phyloP scores from a whole-genome alignment of 53 echinoderm and acorn worm species.

The Luidia sarsii region DNA sequence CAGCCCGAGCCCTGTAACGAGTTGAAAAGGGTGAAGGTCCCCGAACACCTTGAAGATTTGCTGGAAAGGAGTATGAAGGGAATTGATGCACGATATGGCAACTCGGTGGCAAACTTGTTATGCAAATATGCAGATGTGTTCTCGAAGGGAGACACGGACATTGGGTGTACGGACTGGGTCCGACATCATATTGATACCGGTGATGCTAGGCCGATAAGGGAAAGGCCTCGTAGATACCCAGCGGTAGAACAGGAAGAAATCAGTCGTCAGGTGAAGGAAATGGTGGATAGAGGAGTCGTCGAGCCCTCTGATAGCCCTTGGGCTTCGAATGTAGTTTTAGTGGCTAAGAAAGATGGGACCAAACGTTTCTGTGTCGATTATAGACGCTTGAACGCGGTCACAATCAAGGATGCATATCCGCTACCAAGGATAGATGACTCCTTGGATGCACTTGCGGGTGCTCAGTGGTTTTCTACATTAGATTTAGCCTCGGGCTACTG shows the following conservation, averaged over 20 bases:
- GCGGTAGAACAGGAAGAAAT: constrained; percentile 45
- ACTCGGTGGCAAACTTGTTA: too few species aligned
- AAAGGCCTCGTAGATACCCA: too few species aligned
- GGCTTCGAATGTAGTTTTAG: neutral
- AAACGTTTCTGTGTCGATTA: constrained; percentile 6
- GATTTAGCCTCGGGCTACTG: constrained; percentile 10
- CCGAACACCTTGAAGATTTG: too few species aligned
- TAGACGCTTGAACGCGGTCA: neutral
- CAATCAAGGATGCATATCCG: neutral
- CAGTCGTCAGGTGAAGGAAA: constrained; percentile 8
- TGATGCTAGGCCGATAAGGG: too few species aligned
- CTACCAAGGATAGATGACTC: constrained; percentile 5
- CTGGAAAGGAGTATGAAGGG: too few species aligned
- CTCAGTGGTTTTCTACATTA: constrained; percentile 11
- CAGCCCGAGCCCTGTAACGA: too few species aligned
- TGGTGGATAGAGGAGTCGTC: constrained; percentile 6
- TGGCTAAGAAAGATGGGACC: neutral
- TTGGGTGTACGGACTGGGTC: too few species aligned
- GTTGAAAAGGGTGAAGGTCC: too few species aligned
- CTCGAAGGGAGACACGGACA: too few species aligned
- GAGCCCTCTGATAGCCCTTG: constrained; percentile 60
- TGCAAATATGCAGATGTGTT: too few species aligned
- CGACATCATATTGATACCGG: too few species aligned
- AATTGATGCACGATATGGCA: too few species aligned
- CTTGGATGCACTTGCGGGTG: neutral